Base-by-base conservation (phyloP, 1,140 invertebrate genomes). In the Pseudomyrmex sp. region DNA sequence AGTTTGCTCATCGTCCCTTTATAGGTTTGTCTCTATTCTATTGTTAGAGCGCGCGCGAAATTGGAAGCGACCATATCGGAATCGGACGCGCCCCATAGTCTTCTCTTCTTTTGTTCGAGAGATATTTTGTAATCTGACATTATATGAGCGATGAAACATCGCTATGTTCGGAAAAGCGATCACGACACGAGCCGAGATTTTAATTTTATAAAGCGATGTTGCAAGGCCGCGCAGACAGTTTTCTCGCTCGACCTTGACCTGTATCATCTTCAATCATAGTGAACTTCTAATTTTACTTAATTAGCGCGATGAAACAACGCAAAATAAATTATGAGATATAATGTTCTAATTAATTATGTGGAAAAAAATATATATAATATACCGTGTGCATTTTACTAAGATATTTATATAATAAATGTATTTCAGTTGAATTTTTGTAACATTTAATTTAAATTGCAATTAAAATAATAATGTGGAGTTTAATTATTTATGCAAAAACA, bases 21-120 rank as follows among this genome's bases (percentile, higher is more conserved):
- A 85, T 85, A 58, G 59, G 70, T 79, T 58, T 61, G 35, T 44
- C 48, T 85, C 85, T 84, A 72, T 84, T 85, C 72, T 85, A 85
- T 85, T 85, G 73, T 85, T 85, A 70, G 72, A 68, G 13, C 44
- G 26, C 48, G 58, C 26, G 65, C 66, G 35, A 0, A 26, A 26
- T 85, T 79, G 15, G 82, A 62, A 73, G 23, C 68, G 85, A 85
- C 48, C 85, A 82, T 85, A 79, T 59, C 52, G 66, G 73, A 85
- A 85, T 73, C n/a, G 1, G 44, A 1, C 35, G 26, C 62, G 35
- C 35, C 5, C 35, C 5, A 35, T 13, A n/a, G 52, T 58, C 1
- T 52, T 72, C 52, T 70, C 46, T 35, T 85, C 83, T 72, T 85
- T 79, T 26, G 23, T 74, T 46, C 18, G n/a, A 70, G 52, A 54